These are phyloP conservation scores for Burhinus bistriatus DNA, from an alignment of 2,113 vertebrate species.

Conservation along the genomic window DNA sequence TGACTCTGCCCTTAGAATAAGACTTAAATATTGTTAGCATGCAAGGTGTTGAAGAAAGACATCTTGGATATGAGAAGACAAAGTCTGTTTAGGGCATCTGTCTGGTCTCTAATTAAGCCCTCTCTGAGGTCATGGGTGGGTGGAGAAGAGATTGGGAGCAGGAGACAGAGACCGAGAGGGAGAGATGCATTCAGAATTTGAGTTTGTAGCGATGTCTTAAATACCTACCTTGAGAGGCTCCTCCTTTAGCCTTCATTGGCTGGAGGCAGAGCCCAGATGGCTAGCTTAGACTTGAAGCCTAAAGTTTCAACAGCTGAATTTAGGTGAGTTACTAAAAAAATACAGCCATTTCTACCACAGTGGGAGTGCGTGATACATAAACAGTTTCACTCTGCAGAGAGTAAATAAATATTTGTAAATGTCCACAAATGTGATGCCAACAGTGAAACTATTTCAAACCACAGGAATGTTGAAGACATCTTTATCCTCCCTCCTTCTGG, in stretches of 20 bases:
- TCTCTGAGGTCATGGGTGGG: background rate
- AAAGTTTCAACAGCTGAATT: background rate
- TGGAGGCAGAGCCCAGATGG: background rate
- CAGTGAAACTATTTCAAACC: background rate
- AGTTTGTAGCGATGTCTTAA: background rate
- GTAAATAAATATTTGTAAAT: background rate
- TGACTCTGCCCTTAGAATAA: background rate
- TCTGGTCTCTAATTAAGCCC: background rate
- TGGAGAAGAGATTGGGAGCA: background rate
- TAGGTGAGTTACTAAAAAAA: background rate
- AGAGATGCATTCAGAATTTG: background rate
- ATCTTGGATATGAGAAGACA: background rate
- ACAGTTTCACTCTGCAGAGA: background rate
- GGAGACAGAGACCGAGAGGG: background rate
- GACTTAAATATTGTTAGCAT: background rate
- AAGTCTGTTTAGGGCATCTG: background rate
- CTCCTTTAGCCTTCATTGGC: background rate
- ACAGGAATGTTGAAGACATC: background rate
- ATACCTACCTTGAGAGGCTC: background rate
- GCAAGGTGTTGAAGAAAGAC: background rate
- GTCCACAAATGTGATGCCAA: background rate
- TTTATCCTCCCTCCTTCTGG: background rate
- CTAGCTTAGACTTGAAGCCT: background rate
- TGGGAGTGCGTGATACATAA: background rate
- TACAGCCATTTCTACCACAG: background rate